Base-by-base conservation (phyloP, 2,797 vertebrate species). In the Jordanella pulchra region DNA sequence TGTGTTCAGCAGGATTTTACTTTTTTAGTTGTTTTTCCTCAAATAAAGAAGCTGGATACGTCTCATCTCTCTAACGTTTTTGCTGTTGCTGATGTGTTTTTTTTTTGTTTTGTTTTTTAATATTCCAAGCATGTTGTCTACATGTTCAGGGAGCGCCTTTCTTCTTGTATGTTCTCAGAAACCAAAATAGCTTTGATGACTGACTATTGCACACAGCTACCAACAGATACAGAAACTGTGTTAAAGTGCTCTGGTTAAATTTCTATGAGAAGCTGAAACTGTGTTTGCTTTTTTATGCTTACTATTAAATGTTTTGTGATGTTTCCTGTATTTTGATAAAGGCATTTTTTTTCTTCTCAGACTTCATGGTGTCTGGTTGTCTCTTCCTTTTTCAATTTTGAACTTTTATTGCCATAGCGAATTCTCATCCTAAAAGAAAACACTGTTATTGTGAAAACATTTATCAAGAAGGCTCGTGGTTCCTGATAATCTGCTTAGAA, bases 241-340 rank as follows among this genome's bases (percentile, higher is more conserved):
- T 65, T 68, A 42, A 76, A 71, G 51, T 77, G 66, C 77, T 87
- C 11, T 75, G 68, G 32, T 77, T 71, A 84, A 61, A 74, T 79
- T 88, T 81, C 72, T 72, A 73, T 67, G 63, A 68, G 53, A 71
- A 55, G 54, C 54, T 70, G 55, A 70, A 68, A 60, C 67, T 42
- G 75, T 64, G 75, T 81, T 79, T 77, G 79, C 35, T 78, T 73
- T 86, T 75, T 79, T 84, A 84, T 75, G 72, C 68, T 82, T 73
- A 55, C 75, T 63, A 56, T 83, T 86, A 55, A 67, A 47, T 65
- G 80, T 83, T 79, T 76, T 80, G 83, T 82, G 73, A 79, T 79
- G 63, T 76, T 84, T 79, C 76, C 73, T 88, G 83, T 86, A 89
- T 87, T 90, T 91, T 91, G 80, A 91, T 93, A 91, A 93, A 91